phyloP scores from a whole-genome alignment of 2,888 invertebrate species.

The Hyles lineata region DNA sequence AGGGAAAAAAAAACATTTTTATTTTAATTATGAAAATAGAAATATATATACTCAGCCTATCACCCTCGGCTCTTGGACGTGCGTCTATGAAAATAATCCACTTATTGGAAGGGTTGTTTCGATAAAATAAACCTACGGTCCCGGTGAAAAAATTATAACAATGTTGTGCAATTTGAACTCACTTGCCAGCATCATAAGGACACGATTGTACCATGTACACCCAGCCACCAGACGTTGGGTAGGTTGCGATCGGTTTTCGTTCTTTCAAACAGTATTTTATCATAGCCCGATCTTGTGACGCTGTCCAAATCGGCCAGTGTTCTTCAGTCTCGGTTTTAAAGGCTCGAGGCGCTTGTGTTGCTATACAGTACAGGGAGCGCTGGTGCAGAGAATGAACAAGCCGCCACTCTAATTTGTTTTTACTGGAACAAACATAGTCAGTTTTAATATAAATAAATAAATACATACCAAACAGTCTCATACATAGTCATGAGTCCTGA shows the following conservation, averaged over 20 bases:
- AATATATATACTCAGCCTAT: too few species aligned
- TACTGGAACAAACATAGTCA: slow-evolving; percentile 52
- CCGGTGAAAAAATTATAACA: too few species aligned
- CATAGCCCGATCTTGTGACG: slow-evolving; percentile 86
- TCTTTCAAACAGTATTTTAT: slow-evolving; percentile 77
- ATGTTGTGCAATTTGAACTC: slow-evolving; percentile 45
- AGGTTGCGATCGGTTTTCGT: slow-evolving; percentile 61
- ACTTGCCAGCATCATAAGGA: slow-evolving; percentile 89
- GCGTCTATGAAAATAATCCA: neutral
- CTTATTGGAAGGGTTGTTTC: neutral
- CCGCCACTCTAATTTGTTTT: slow-evolving; percentile 61
- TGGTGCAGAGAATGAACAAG: slow-evolving; percentile 81
- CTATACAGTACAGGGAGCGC: slow-evolving; percentile 86
- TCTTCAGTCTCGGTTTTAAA: slow-evolving; percentile 44
- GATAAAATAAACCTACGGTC: neutral
- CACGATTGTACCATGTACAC: slow-evolving; percentile 87
- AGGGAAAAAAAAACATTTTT: too few species aligned
- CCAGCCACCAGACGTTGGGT: slow-evolving; percentile 87
- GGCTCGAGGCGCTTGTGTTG: slow-evolving; percentile 67
- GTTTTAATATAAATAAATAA: neutral
- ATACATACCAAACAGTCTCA: too few species aligned
- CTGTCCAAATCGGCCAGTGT: slow-evolving; percentile 83
- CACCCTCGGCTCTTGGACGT: too few species aligned
- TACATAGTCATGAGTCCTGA: too few species aligned
- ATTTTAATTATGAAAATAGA: too few species aligned